These are phyloP conservation scores for Chlorodrepanis virens DNA, from an alignment of 2,113 vertebrate genomes.

Conservation along the genomic window DNA sequence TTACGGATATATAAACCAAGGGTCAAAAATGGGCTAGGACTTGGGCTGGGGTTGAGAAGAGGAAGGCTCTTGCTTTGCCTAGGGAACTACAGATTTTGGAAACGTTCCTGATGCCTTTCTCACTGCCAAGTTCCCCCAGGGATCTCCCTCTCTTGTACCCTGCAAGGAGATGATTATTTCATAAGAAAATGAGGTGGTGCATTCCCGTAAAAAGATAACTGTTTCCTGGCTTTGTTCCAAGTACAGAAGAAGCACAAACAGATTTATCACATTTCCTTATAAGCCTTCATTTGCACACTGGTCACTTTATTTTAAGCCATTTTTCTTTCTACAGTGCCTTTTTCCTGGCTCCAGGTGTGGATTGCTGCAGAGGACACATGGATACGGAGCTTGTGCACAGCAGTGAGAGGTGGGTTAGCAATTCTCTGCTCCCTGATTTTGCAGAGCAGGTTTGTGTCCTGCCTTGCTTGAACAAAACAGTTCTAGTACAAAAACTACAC, in stretches of 20 bases:
- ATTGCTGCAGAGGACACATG: background rate
- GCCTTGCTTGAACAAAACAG: background rate
- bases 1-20: background rate
- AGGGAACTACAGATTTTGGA: background rate
- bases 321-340: background rate
- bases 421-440: background rate
- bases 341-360: background rate
- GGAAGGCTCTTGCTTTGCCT: background rate
- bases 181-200: background rate
- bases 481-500: background rate
- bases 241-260: background rate
- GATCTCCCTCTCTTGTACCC: background rate
- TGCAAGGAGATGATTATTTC: background rate
- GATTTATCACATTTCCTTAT: background rate
- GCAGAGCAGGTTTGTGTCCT: background rate
- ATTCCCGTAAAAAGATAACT: background rate
- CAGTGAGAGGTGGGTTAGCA: rapidly evolving
- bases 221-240: background rate
- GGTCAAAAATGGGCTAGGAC: background rate
- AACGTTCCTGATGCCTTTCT: background rate
- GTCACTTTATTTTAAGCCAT: background rate
- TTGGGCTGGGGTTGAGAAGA: background rate
- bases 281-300: background rate
- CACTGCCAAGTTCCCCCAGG: background rate
- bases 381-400: background rate